Conservation (phyloP, 2,797 vertebrate genomes). For the Glossophaga mutica region DNA sequence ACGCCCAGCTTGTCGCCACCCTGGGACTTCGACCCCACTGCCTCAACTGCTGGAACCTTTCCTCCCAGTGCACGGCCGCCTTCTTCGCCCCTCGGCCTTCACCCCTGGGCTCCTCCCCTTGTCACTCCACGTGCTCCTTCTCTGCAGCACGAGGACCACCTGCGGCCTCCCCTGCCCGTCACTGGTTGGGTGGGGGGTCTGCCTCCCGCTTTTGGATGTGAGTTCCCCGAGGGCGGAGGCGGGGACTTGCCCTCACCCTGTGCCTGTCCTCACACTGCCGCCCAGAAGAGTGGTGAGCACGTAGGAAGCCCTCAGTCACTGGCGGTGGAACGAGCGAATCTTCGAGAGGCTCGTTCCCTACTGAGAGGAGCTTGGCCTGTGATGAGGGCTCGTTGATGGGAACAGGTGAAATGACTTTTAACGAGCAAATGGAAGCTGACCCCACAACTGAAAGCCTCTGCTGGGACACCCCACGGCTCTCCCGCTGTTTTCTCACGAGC, state of each 20-base stretch:
- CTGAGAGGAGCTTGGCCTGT: neutral
- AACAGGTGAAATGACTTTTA: neutral
- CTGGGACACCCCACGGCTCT: neutral
- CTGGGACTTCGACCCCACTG: neutral
- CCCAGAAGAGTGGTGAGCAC: neutral
- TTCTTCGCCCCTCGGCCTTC: neutral
- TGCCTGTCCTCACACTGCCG: neutral
- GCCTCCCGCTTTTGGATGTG: neutral
- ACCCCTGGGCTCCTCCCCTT: neutral
- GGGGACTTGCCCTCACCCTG: too few species aligned
- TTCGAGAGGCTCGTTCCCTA: neutral
- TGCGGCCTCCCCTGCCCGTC: neutral
- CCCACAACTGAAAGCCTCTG: neutral
- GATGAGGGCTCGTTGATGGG: too few species aligned
- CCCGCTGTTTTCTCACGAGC: too few species aligned
- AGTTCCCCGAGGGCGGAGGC: neutral
- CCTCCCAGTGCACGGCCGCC: neutral
- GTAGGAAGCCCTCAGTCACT: neutral
- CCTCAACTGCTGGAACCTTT: neutral
- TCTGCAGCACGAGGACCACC: fast-evolving
- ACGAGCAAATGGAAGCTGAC: neutral
- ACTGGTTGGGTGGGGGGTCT: too few species aligned
- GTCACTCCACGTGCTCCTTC: too few species aligned
- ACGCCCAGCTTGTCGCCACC: too few species aligned
- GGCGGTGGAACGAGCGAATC: neutral